These are phyloP conservation scores for Clepsis dumicolana DNA, from an alignment of 2,888 invertebrate species.

Conservation along the genomic window DNA sequence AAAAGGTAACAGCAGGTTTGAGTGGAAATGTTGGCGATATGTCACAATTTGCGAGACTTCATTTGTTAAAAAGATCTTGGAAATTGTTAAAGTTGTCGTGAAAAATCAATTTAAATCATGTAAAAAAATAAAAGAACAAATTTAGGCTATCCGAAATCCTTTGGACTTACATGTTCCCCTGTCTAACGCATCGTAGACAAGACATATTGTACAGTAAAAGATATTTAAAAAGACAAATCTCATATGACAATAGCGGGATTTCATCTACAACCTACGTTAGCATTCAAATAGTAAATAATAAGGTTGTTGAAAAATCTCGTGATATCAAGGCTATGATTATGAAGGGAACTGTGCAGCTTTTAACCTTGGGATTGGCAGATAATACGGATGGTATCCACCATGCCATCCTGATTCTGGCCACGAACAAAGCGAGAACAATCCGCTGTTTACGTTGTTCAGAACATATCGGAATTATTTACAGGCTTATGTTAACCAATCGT, in stretches of 20 bases:
- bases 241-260: not conserved
- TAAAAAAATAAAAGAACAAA: no score
- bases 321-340: slow-evolving; percentile 8
- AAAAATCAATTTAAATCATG: no score
- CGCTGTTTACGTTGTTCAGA: no score
- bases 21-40: not conserved
- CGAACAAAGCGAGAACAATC: slow-evolving; percentile 6
- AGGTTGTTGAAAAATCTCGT: not conserved
- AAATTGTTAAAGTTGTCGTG: no score
- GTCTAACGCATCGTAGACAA: no score
- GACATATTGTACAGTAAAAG: no score
- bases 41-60: no score
- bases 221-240: not conserved
- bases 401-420: slow-evolving; percentile 8
- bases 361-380: slow-evolving; percentile 30
- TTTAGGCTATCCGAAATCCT: no score
- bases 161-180: no score
- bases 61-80: no score
- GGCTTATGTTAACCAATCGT: no score
- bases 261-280: not conserved
- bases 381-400: slow-evolving; percentile 18
- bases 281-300: not conserved
- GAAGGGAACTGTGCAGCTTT: slow-evolving; percentile 20
- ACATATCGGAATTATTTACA: no score
- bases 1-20: not conserved